A percentile compares a stretch with the other conserved stretches of the same genome.
phyloP scores from a whole-genome alignment of 2,113 vertebrate genomes.

The Speoplatyrhinus poulsoni region DNA sequence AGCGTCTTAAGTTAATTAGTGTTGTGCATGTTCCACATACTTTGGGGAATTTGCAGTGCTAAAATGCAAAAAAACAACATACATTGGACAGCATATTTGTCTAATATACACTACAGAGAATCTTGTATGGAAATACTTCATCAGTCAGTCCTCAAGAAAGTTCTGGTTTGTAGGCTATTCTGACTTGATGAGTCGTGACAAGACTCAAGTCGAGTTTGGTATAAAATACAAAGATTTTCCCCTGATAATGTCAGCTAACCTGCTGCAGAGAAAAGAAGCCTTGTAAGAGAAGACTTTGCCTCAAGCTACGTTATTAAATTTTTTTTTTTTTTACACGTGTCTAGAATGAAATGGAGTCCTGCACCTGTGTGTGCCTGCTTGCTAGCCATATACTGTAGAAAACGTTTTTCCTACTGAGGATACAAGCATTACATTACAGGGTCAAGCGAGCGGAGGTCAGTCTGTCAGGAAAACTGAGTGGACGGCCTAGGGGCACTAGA shows the following conservation, averaged over 20 bases:
- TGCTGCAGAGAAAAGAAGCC: conserved; percentile 30
- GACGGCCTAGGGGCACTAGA: too few relatives aligned
- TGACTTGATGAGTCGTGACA: too few relatives aligned
- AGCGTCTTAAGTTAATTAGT: too few relatives aligned
- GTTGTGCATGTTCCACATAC: too few relatives aligned
- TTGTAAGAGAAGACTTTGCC: conserved; percentile 20
- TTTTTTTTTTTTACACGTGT: conserved; percentile 19
- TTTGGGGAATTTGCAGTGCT: too few relatives aligned
- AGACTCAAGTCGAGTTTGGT: conserved; percentile 13
- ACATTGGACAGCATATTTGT: too few relatives aligned
- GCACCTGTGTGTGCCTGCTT: not conserved
- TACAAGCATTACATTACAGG: not conserved
- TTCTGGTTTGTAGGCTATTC: not conserved
- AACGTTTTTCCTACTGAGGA: not conserved
- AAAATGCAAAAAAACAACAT: too few relatives aligned
- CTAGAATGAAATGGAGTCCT: conserved; percentile 8
- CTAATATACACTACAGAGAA: too few relatives aligned
- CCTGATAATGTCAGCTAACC: conserved; percentile 44
- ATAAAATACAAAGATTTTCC: conserved; percentile 45
- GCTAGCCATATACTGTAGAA: not conserved
- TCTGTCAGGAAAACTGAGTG: not conserved
- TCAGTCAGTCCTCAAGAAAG: too few relatives aligned
- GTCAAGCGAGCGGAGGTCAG: not conserved
- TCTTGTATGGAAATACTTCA: too few relatives aligned
- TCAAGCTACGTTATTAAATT: conserved; percentile 5